Base-by-base conservation (phyloP, 2,888 invertebrate species). In the Schizotus pectinicornis region DNA sequence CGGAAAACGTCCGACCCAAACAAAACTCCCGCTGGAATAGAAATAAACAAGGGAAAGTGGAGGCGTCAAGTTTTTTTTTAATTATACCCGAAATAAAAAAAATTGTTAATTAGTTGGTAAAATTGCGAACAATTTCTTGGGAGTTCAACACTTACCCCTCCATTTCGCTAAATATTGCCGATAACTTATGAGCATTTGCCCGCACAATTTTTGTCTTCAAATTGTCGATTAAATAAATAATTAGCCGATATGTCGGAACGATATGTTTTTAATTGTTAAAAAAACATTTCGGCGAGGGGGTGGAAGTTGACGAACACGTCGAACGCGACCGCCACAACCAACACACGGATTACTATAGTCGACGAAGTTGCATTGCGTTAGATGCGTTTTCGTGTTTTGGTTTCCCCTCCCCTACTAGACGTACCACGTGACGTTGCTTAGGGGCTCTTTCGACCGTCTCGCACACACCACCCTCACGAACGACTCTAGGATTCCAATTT, bases 1-100 rank as follows among this genome's bases (percentile, higher is more conserved):
- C 36, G 54, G 47, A 61, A 63, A 65, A 63, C 53, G 60, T 63
- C 50, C 38, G 45, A 61, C 34, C 31, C 58, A 57, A 62, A 61
- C 59, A 55, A 47, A 61, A 53, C 9, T 33, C 30, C 14, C 9
- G 7, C 22, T 42, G 13, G 12, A 37, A 13, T 7, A 34, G 3
- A 11, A 42, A 42, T 42, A 14, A 14, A n/a, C 13, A 14, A 14
- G 33, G 22, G 34, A 49, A 39, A 35, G 34, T 12, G 11, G 11
- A 34, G 3, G 42, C 8, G 14, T 13, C 30, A 42, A 30, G 9
- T 42, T 11, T 6, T 1, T 2, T 41, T 42, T 42, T n/a, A 46
- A 13, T 13, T 34, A 14, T 11, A 13, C 7, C 8, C n/a, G n/a
- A n/a, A 3, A 35, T 46, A 11, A 6, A 8, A 6, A 32, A 43